A percentile compares a stretch with the other conserved stretches of the same genome.
Evolutionary conservation across 1,140 invertebrate species (phyloP).

Genomic region (Littorina saxatilis): DNA sequence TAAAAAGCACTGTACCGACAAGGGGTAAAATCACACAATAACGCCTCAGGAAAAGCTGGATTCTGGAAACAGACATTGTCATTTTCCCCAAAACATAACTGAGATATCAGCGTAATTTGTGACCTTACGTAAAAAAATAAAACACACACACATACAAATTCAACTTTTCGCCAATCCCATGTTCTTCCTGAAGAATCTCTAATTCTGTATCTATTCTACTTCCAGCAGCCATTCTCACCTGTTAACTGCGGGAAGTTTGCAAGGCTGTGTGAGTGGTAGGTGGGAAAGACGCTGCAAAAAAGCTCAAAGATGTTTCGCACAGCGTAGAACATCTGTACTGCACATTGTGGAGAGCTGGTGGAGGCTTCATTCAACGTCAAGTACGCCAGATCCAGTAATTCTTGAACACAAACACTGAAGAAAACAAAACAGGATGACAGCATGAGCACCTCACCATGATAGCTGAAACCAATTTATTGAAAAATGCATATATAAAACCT

Average conservation of each 20-base stretch:
- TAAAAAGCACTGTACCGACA: too few species aligned
- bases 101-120: too few species aligned
- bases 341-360: constrained; percentile 77
- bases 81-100: too few species aligned
- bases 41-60: too few species aligned
- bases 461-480: not conserved
- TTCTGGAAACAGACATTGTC: too few species aligned
- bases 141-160: too few species aligned
- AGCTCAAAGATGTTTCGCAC: constrained; percentile 86
- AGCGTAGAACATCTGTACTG: constrained; percentile 83
- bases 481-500: not conserved
- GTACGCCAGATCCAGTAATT: constrained; percentile 84
- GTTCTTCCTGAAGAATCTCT: too few species aligned
- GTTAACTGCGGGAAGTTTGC: constrained; percentile 90
- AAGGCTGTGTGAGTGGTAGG: constrained; percentile 86
- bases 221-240: too few species aligned
- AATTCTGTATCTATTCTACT: too few species aligned
- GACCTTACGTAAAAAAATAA: too few species aligned
- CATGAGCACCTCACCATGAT: not conserved
- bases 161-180: too few species aligned
- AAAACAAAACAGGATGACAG: not conserved
- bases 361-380: constrained; percentile 85
- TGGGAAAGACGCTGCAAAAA: constrained; percentile 86
- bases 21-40: too few species aligned
- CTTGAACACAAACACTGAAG: constrained; percentile 69